Evolutionary conservation across 2,113 vertebrate species (phyloP), one percentile per base, ranked within the genome.

Genomic region (Ceyx margarethae): DNA sequence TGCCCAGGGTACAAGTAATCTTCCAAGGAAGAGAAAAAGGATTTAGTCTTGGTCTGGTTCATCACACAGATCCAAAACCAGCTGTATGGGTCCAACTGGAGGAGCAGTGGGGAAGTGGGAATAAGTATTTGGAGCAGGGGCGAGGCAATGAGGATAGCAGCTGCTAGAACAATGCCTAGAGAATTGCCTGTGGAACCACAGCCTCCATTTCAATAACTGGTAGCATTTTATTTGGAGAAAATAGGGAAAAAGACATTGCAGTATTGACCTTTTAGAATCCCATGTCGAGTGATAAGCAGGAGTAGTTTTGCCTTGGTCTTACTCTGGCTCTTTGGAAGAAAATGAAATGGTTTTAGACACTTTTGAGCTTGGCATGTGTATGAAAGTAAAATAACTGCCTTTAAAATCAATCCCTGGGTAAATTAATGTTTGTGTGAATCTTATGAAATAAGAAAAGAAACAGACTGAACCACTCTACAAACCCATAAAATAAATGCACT

Each of bases 151-250:
- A 42, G 18, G 31, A 10, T 13, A 46, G 51, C 37, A 73, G 23
- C 13, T 87, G 33, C 54, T 10, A n/a, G 13, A 37, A 69, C 71
- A 65, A 46, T 21, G 6, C 31, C 19, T 77, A 9, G 26, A 73
- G 28, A 76, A 54, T 18, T 50, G 4, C 51, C 31, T 57, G 22
- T 61, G 66, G 48, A 75, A 40, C 11, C 11, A 69, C 26, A 81
- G 31, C 20, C 40, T 76, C 29, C 15, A 23, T 60, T 82, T 91
- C 78, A 82, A 15, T 31, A 57, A 69, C 33, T 76, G 48, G 7
- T 21, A 83, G 61, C 50, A 37, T 85, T 95, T 89, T 64, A 67
- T 79, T 87, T 87, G 62, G n/a, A 84, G 78, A 82, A 94, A 62
- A 91, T 7, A 48, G 31, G 9, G 42, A 10, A 46, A 78, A 90